Base-by-base conservation (phyloP, 2,797 vertebrate genomes). In the Diplodus puntazzo region DNA sequence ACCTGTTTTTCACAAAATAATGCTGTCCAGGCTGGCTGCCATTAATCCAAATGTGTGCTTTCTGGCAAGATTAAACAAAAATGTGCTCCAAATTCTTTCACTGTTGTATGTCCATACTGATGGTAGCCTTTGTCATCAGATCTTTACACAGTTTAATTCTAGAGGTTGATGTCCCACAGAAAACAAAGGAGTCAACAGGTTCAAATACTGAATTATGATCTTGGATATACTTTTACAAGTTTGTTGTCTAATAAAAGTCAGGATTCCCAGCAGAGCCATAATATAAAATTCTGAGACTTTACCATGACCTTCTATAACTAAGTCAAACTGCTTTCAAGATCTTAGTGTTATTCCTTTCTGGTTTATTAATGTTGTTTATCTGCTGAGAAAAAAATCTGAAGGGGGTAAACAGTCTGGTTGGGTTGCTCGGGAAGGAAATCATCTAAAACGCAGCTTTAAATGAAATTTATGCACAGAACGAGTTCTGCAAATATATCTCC, bases 311-410 rank as follows among this genome's bases (percentile, higher is more conserved):
- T 66, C 21, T 27, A 77, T 64, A 84, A 53, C 71, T 53, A 45
- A 76, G 64, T 72, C 59, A 67, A 65, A 66, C 45, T 39, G 49
- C 59, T 79, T 84, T 80, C 16, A 75, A 84, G 61, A 87, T 79
- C 50, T 72, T 10, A 73, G 39, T 65, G 21, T 18, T 70, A 49
- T 81, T 84, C 20, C 66, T 69, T 62, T 57, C 82, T 90, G 84
- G 67, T 85, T 92, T 89, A 88, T 89, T 91, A 61, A 93, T 90
- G 84, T 61, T 91, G 87, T 91, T 91, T 90, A 91, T 89, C 80
- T 73, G 81, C 59, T 20, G 45, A 65, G 65, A 73, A 75, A 49
- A 49, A 71, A n/a, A 63, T 82, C 27, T 76, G 5, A 80, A 75
- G 46, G 52, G 62, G 59, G 60, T 79, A 80, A 86, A 91, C 43